Evolutionary conservation across 2,797 vertebrate species (phyloP).

Genomic region (Sciaenops ocellatus): DNA sequence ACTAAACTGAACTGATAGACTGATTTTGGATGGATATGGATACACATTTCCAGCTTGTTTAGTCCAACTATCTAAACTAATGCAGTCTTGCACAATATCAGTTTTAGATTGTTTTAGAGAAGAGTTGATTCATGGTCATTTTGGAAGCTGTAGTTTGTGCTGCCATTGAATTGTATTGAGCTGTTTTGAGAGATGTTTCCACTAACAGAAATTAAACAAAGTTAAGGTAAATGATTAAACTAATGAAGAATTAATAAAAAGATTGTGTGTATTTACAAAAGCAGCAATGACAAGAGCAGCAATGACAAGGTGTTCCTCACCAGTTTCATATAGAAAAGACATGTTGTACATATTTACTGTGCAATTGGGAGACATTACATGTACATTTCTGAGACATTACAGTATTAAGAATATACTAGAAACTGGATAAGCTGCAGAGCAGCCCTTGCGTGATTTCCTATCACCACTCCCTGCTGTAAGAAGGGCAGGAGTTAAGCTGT

Average conservation of each 20-base stretch:
- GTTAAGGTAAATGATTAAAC: neutral
- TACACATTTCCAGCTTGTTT: too few relatives aligned
- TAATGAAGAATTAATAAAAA: neutral
- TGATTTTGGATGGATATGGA: too few relatives aligned
- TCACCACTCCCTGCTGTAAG: constrained; percentile 1
- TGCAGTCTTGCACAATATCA: too few relatives aligned
- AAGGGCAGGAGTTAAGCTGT: constrained; percentile 31
- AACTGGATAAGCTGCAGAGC: constrained; percentile 21
- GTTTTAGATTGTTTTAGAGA: too few relatives aligned
- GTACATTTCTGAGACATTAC: constrained; percentile 15
- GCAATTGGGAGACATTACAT: neutral
- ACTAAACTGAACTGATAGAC: too few relatives aligned
- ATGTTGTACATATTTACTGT: neutral
- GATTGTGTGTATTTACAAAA: neutral
- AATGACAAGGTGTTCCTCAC: neutral
- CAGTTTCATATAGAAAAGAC: neutral
- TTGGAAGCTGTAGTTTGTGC: too few relatives aligned
- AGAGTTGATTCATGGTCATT: too few relatives aligned
- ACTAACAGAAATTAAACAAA: neutral
- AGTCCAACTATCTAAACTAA: too few relatives aligned
- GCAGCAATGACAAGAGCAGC: too few relatives aligned
- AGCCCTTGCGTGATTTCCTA: neutral
- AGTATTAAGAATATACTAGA: neutral
- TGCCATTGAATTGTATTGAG: too few relatives aligned
- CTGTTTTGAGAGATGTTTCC: too few relatives aligned